Evolutionary conservation across 1,140 invertebrate species (phyloP), one percentile per base, ranked within the genome.

Genomic region (Saccostrea cuccullata): DNA sequence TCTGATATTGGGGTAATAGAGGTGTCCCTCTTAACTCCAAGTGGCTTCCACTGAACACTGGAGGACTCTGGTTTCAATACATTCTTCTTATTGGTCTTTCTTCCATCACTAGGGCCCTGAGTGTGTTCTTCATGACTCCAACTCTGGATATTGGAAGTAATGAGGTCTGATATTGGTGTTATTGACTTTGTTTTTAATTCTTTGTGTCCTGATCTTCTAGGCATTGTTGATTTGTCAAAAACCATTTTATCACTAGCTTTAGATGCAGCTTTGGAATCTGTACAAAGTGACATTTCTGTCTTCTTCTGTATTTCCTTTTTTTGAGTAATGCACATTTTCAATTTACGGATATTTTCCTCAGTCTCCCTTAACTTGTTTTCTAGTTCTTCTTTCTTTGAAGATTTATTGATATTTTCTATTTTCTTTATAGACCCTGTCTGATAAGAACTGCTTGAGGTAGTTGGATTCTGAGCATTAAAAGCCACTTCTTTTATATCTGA

Each of bases 261-360:
- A 8, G 70, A 77, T 77, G 30, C 26, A 64, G 58, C 6, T 30
- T 77, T 30, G 0, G 70, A 77, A 77, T 36, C 26, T 12, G 15
- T 26, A 77, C 2, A 15, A 15, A 30, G 13, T 30, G 26, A 15
- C 15, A 30, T 30, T 77, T 77, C 23, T 36, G 5, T 17, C 3
- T 64, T 64, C 58, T 77, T 77, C 26, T 77, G 70, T 30, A 12
- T 15, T 20, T 64, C 67, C 36, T 26, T 86, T 70, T 70, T 86
- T n/a, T 86, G n/a, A 67, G 58, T 40, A 70, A 86, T 86, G 23
- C 60, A 64, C 85, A 67, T 60, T 70, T 86, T 86, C 9, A 86
- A 47, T 73, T 86, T 70, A 40, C 30, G 30, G 13, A 86, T 86
- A 55, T 86, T 70, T 70, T 86, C 40, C n/a, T 86, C 85, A 40